A percentile compares a stretch with the other conserved stretches of the same genome.
Conservation (phyloP, 1,140 invertebrate species). For the Adelges cooleyi region DNA sequence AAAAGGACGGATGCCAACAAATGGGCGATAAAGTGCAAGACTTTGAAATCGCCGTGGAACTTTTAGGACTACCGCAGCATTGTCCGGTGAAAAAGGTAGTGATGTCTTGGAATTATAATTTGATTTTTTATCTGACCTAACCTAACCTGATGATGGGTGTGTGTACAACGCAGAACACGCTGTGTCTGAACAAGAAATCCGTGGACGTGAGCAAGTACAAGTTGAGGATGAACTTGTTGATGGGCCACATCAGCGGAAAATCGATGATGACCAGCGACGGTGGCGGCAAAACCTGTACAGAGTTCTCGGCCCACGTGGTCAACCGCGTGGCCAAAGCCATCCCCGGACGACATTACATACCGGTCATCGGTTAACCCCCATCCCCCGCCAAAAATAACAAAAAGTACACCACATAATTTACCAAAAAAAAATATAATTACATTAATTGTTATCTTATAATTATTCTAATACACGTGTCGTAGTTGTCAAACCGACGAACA, state of each 20-base stretch:
- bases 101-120: background rate
- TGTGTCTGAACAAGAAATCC: background rate
- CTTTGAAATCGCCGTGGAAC: background rate
- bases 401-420: too few species aligned
- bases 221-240: background rate
- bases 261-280: background rate
- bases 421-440: too few species aligned
- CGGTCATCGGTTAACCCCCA: too few species aligned
- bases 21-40: background rate
- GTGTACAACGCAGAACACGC: too few species aligned
- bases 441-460: too few species aligned
- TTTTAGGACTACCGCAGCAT: background rate
- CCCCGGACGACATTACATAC: too few species aligned
- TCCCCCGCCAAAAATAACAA: too few species aligned
- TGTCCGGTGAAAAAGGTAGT: conserved; percentile 9
- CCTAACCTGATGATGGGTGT: too few species aligned
- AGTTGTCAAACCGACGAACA: too few species aligned
- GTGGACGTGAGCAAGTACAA: conserved; percentile 7
- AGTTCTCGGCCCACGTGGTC: background rate
- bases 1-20: background rate
- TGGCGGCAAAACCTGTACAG: conserved; percentile 1
- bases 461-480: too few species aligned
- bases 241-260: background rate
- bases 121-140: too few species aligned
- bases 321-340: background rate